phyloP scores from a whole-genome alignment of 2,888 invertebrate species.

The Hydrotaea diabolus region DNA sequence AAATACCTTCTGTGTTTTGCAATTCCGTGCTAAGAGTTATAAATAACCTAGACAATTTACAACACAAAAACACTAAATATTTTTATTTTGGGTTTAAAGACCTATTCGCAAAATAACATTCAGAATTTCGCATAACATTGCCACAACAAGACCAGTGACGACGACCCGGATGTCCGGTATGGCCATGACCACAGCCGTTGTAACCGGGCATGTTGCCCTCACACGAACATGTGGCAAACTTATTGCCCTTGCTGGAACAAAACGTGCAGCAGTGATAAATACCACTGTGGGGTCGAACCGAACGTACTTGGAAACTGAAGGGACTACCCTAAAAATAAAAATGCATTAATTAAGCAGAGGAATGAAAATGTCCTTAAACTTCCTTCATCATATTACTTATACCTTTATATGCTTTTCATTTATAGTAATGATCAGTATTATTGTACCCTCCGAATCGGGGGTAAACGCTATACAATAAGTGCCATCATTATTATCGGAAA shows the following conservation, averaged over 20 bases:
- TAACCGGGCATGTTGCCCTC: constrained; percentile 89
- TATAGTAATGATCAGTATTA: constrained; percentile 84
- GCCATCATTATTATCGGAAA: constrained; percentile 85
- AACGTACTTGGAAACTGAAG: constrained; percentile 85
- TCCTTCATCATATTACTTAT: not conserved
- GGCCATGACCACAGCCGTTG: constrained; percentile 91
- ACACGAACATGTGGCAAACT: constrained; percentile 87
- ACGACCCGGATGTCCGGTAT: constrained; percentile 89
- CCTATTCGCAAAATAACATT: constrained; percentile 82
- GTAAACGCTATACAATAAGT: constrained; percentile 84
- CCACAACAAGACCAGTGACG: constrained; percentile 93
- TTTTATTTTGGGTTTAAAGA: constrained; percentile 70
- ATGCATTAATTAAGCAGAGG: too few relatives aligned
- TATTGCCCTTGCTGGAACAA: constrained; percentile 89
- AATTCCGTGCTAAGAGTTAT: too few relatives aligned
- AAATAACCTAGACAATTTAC: too few relatives aligned
- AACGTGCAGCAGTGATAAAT: constrained; percentile 91
- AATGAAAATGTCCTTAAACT: too few relatives aligned
- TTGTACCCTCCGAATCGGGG: constrained; percentile 85
- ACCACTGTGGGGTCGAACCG: constrained; percentile 85
- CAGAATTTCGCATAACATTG: constrained; percentile 83
- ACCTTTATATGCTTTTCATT: constrained; percentile 86
- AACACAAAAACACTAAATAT: not conserved
- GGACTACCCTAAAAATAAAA: constrained; percentile 84
- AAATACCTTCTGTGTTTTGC: too few relatives aligned